A percentile compares a stretch with the other conserved stretches of the same genome.
phyloP scores from a whole-genome alignment of 2,113 vertebrate species.

The Ceuthmochares aereus region DNA sequence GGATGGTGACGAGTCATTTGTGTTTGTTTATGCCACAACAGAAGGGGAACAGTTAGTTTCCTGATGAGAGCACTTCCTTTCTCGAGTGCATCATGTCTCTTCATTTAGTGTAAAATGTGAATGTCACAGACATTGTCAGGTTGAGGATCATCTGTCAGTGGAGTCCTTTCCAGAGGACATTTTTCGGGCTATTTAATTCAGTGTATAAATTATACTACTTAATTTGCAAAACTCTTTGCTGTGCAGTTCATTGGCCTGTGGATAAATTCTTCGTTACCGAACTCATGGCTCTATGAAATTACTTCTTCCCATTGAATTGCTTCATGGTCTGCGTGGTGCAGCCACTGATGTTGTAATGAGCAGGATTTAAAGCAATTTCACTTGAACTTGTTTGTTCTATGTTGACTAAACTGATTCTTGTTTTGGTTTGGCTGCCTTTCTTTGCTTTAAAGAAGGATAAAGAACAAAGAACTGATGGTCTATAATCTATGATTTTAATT shows the following conservation, averaged over 20 bases:
- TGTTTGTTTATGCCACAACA: neutral
- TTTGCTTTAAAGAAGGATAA: neutral
- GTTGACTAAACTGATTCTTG: neutral
- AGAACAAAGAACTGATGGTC: neutral
- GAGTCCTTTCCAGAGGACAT: neutral
- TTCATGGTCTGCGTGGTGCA: constrained; percentile 1
- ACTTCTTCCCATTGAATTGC: constrained; percentile 2
- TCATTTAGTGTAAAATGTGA: neutral
- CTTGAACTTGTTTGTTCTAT: constrained; percentile 28
- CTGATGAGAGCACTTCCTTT: constrained; percentile 17
- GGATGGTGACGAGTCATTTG: neutral
- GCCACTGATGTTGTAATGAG: constrained; percentile 5
- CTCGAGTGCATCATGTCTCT: neutral
- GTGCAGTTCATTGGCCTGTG: constrained; percentile 13
- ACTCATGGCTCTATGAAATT: neutral
- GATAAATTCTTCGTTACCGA: constrained; percentile 42
- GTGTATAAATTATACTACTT: neutral
- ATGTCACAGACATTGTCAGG: neutral
- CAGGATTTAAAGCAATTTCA: constrained; percentile 26
- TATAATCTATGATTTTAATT: neutral
- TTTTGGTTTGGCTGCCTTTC: neutral
- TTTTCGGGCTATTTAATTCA: neutral
- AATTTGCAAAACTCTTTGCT: neutral
- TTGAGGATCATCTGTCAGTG: neutral
- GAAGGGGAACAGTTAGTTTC: constrained; percentile 14